phyloP scores from a whole-genome alignment of 2,888 invertebrate species.

The Oligia fasciuncula region DNA sequence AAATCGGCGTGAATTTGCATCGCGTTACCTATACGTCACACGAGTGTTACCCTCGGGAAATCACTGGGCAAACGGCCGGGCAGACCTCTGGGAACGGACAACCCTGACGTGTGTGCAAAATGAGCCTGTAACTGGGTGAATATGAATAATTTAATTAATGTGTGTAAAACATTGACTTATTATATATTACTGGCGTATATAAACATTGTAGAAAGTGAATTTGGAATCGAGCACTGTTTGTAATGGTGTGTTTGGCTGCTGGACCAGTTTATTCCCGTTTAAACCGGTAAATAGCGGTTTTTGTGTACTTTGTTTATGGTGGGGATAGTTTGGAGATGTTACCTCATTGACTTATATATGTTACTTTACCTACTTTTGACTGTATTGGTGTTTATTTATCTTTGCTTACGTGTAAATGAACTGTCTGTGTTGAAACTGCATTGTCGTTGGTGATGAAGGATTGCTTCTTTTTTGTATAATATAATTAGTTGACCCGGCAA shows the following conservation, averaged over 20 bases:
- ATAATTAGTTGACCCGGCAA: too few species aligned
- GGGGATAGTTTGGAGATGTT: constrained; percentile 42
- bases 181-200: background rate
- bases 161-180: background rate
- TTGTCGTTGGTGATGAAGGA: background rate
- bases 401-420: constrained; percentile 22
- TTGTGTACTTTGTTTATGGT: constrained; percentile 35
- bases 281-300: constrained; percentile 47
- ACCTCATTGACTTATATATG: too few species aligned
- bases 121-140: constrained; percentile 27
- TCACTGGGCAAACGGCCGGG: constrained; percentile 39
- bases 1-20: constrained; percentile 55
- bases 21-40: constrained; percentile 38
- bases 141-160: constrained; percentile 57
- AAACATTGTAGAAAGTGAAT: constrained; percentile 47
- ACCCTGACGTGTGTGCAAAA: constrained; percentile 24
- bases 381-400: constrained; percentile 13
- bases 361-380: background rate
- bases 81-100: constrained; percentile 22
- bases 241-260: constrained; percentile 43
- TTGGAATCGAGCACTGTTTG: constrained; percentile 36
- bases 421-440: background rate
- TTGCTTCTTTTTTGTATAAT: background rate
- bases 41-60: constrained; percentile 56
- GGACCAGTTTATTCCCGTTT: constrained; percentile 36